phyloP scores from a whole-genome alignment of 92 coral and sea anemone species.

The Bergia sp. region DNA sequence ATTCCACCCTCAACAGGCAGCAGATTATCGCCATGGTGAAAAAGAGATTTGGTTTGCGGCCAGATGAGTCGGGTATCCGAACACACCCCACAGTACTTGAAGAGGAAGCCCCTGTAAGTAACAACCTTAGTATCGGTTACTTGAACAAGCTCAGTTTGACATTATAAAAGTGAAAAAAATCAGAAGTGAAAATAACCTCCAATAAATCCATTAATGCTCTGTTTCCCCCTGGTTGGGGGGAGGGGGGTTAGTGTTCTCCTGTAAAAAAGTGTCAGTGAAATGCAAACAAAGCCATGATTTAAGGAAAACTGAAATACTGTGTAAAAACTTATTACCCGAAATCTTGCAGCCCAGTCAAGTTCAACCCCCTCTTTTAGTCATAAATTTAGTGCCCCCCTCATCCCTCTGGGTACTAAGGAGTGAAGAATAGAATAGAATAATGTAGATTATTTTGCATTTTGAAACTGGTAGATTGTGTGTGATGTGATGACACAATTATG shows the following conservation, averaged over 20 bases:
- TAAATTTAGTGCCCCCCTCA: too few relatives aligned
- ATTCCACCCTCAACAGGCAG: slow-evolving; percentile 76
- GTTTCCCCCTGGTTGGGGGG: too few relatives aligned
- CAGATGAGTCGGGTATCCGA: slow-evolving; percentile 56
- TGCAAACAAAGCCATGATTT: too few relatives aligned
- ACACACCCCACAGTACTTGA: slow-evolving; percentile 60
- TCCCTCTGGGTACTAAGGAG: too few relatives aligned
- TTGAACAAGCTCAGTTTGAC: neutral
- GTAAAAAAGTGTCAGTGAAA: too few relatives aligned
- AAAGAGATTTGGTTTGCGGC: slow-evolving; percentile 83
- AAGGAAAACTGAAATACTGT: too few relatives aligned
- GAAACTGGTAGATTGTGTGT: neutral
- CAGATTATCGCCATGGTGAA: slow-evolving; percentile 88
- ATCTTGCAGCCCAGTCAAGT: too few relatives aligned
- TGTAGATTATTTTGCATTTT: neutral
- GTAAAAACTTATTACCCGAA: too few relatives aligned
- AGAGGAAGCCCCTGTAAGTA: slow-evolving; percentile 53
- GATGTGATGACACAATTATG: too few relatives aligned
- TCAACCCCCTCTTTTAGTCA: too few relatives aligned
- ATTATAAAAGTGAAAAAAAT: neutral
- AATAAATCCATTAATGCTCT: neutral
- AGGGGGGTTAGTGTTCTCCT: too few relatives aligned
- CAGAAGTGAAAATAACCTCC: neutral
- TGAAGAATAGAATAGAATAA: too few relatives aligned
- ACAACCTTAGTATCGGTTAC: neutral